Conservation (phyloP, 2,113 vertebrate species). For the Lophura nycthemera region DNA sequence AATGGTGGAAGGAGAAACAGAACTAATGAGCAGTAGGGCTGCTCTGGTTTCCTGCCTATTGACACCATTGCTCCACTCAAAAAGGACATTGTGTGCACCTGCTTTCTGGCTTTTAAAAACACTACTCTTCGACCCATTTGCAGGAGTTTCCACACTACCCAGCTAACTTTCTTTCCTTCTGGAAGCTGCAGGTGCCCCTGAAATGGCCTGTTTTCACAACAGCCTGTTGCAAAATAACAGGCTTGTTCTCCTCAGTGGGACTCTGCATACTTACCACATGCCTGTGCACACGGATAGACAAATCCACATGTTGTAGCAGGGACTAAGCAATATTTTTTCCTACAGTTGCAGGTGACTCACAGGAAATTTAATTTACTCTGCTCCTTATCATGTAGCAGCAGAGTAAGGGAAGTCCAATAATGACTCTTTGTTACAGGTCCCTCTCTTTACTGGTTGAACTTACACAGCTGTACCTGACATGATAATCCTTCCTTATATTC, state of each 20-base stretch:
- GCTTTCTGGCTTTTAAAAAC: constrained; percentile 45
- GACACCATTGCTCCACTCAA: neutral
- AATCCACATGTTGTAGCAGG: neutral
- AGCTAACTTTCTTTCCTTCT: neutral
- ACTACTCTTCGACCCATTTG: neutral
- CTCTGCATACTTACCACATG: neutral
- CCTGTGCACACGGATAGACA: neutral
- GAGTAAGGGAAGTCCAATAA: neutral
- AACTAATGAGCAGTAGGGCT: constrained; percentile 29
- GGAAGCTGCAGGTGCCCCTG: constrained; percentile 4
- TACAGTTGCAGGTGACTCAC: neutral
- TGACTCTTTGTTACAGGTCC: neutral
- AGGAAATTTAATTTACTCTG: constrained; percentile 5
- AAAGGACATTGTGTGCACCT: constrained; percentile 59
- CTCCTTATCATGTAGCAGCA: constrained; percentile 11
- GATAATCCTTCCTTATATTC: neutral
- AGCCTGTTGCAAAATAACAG: neutral
- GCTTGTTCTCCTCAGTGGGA: neutral
- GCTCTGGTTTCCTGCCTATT: constrained; percentile 2
- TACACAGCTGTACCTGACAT: neutral
- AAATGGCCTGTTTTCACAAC: neutral
- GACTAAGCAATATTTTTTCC: neutral
- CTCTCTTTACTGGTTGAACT: neutral
- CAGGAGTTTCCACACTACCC: constrained; percentile 7
- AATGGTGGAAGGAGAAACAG: neutral